Percentiles rank a stretch among this genome's conserved stretches.
phyloP scores from a whole-genome alignment of 2,797 vertebrate species.

The Peromyscus nudipes region DNA sequence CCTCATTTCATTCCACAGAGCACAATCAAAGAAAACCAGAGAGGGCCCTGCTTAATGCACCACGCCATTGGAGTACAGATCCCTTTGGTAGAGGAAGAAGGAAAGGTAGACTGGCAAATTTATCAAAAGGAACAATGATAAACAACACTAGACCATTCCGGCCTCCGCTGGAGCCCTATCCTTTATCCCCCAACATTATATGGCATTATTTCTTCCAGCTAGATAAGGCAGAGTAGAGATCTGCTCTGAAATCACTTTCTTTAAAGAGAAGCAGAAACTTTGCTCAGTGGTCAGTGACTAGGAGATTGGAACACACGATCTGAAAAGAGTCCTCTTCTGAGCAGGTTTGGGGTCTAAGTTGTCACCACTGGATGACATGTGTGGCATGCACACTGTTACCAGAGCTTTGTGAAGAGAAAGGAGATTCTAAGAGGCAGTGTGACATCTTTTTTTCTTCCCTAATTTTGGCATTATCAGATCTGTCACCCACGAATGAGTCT shows the following conservation, averaged over 20 bases:
- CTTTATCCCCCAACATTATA: neutral
- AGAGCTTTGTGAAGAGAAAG: neutral
- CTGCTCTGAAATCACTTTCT: neutral
- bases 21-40: conserved; percentile 61
- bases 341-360: neutral
- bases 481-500: neutral
- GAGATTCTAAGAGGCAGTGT: neutral
- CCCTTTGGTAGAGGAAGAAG: conserved; percentile 26
- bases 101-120: neutral
- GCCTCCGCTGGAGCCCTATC: neutral
- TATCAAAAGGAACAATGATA: conserved; percentile 20
- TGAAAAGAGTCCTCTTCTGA: neutral
- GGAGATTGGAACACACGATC: neutral
- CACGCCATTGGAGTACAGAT: neutral
- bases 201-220: neutral
- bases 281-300: neutral
- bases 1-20: conserved; percentile 74
- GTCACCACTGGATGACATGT: neutral
- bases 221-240: conserved; percentile 12
- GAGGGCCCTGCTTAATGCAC: conserved; percentile 42
- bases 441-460: neutral
- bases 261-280: neutral
- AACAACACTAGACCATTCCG: neutral
- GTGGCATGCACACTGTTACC: neutral
- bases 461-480: neutral